Percentiles rank a stretch among this genome's conserved stretches.
Evolutionary conservation across 1,140 invertebrate species (phyloP).

Genomic region (Caenorhabditis brenneri): DNA sequence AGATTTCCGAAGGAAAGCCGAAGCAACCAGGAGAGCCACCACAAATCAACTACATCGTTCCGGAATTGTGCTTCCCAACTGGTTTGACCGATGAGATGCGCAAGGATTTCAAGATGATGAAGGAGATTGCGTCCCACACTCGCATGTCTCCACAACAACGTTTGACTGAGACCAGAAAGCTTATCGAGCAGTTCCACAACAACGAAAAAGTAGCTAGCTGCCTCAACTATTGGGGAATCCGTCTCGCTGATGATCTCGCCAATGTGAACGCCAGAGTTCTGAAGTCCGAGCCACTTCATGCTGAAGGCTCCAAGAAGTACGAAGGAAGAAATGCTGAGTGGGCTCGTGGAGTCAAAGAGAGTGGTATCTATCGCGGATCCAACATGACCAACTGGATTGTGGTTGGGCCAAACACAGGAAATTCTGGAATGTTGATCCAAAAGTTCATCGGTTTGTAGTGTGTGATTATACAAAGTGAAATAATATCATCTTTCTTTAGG

Average conservation of each 20-base stretch:
- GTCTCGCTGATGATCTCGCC: constrained; percentile 38
- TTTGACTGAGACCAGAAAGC: background rate
- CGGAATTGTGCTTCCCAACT: constrained; percentile 46
- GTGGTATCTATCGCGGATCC: constrained; percentile 42
- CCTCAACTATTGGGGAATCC: constrained; percentile 40
- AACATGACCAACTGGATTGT: constrained; percentile 49
- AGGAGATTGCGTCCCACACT: constrained; percentile 25
- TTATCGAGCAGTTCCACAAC: background rate
- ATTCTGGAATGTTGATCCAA: background rate
- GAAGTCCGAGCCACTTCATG: constrained; percentile 7
- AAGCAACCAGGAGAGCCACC: constrained; percentile 53
- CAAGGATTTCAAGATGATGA: constrained; percentile 45
- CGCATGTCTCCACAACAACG: constrained; percentile 27
- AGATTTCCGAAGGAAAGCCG: constrained; percentile 54
- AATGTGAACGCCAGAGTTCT: constrained; percentile 16
- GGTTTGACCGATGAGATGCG: constrained; percentile 41
- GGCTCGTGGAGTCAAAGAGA: constrained; percentile 45
- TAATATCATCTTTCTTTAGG: background rate
- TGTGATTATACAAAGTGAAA: too few species aligned
- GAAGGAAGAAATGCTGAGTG: constrained; percentile 49
- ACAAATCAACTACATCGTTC: constrained; percentile 52
- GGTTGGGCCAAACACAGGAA: background rate
- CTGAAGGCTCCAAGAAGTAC: background rate
- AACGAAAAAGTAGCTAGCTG: background rate
- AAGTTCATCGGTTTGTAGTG: background rate